Percentiles rank a stretch among this genome's conserved stretches.
phyloP scores from a whole-genome alignment of 1,140 invertebrate species.

The Asbolus verrucosus region DNA sequence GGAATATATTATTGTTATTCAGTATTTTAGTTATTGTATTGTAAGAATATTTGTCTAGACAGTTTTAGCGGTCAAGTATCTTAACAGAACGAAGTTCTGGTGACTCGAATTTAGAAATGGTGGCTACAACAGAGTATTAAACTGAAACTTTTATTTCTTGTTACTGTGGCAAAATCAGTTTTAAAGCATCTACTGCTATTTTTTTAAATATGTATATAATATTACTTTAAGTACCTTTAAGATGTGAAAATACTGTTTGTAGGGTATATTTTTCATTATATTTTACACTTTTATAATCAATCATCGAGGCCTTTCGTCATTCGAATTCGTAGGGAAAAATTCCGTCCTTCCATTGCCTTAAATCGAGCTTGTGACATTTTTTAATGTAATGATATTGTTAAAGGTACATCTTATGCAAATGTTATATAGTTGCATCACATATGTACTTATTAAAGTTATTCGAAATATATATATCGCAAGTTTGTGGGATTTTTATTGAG shows the following conservation, averaged over 20 bases:
- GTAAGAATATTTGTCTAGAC: constrained; percentile 9
- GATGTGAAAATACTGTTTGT: constrained; percentile 38
- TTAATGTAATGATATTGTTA: constrained; percentile 46
- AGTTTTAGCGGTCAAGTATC: constrained; percentile 3
- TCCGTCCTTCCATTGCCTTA: constrained; percentile 39
- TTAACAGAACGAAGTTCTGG: constrained; percentile 25
- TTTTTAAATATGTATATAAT: constrained; percentile 28
- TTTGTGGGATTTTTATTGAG: constrained; percentile 45
- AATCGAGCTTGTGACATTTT: constrained; percentile 41
- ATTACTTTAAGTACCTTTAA: constrained; percentile 40
- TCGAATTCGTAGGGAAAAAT: constrained; percentile 23
- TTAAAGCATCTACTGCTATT: constrained; percentile 33
- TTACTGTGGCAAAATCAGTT: constrained; percentile 33
- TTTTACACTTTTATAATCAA: constrained; percentile 41
- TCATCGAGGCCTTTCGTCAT: constrained; percentile 26
- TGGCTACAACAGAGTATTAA: constrained; percentile 28
- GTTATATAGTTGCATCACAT: constrained; percentile 59
- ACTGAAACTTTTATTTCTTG: constrained; percentile 29
- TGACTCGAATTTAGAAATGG: constrained; percentile 16
- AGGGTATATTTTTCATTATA: constrained; percentile 6
- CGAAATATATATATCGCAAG: constrained; percentile 61
- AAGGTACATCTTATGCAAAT: constrained; percentile 55
- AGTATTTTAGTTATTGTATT: constrained; percentile 36
- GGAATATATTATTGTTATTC: constrained; percentile 40
- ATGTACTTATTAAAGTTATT: constrained; percentile 60